Evolutionary conservation across 2,797 vertebrate genomes (phyloP), one percentile per base, ranked within the genome.

Genomic region (Tadarida brasiliensis): DNA sequence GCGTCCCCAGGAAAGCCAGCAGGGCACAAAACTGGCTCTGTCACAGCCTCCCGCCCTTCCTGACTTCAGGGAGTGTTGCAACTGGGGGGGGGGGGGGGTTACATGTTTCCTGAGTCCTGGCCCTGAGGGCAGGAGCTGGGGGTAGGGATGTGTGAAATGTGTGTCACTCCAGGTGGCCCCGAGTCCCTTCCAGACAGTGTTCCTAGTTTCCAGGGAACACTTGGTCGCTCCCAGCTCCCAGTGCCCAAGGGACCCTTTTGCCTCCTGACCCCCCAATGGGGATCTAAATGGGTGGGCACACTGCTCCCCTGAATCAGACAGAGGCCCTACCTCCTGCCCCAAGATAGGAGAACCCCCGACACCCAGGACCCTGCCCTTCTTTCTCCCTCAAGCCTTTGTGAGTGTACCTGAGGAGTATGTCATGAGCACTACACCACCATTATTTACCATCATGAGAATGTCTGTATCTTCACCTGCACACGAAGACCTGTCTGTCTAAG

Each of bases 51-150:
- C 47, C 1, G 1, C 9, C 28, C n/a, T 49, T n/a, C 65, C 24
- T 11, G n/a, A 22, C 1, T 0, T 15, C 1, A 7, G 86, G 30
- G 65, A 17, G 0, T 16, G 0, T 15, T 15, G 0, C 24, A n/a
- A 35, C 20, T 30, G 26, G 28, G 49, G 1, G 2, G 4, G 26
- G 47, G 7, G 1, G 4, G 5, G 7, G 19, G 5, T 14, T 10
- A 11, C 51, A 28, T 1, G 35, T 28, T 30, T 77, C 35, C 20
- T 0, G 11, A 20, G 57, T 16, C 26, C 80, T n/a, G 28, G 17
- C 14, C 28, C 26, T 22, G 17, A 4, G 5, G 22, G 44, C 19
- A 49, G 12, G 11, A 35, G 57, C 11, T 22, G 54, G 35, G 22
- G 14, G 4, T 3, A 4, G 26, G 28, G 1, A 4, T 26, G 17